A percentile compares a stretch with the other conserved stretches of the same genome.
phyloP scores from a whole-genome alignment of 2,888 invertebrate genomes.

The Timema podura region DNA sequence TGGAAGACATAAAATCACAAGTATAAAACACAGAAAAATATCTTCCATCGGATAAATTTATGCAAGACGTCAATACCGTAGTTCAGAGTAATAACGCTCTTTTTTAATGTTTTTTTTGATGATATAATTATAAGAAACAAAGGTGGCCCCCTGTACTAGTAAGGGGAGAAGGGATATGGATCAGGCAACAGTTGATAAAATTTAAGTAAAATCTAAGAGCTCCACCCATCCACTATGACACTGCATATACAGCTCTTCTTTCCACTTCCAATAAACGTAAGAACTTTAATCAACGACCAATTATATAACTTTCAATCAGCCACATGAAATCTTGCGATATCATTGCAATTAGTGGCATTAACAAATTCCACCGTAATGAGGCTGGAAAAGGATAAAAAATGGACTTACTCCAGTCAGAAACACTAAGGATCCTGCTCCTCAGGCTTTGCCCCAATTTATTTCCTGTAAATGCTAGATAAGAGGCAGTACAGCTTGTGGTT shows the following conservation, averaged over 20 bases:
- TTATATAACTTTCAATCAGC: too few species aligned
- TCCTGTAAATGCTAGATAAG: conserved; percentile 4
- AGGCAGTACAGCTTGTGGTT: conserved; percentile 22
- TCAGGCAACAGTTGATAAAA: too few species aligned
- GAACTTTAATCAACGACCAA: too few species aligned
- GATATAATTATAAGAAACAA: too few species aligned
- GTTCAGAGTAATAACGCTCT: too few species aligned
- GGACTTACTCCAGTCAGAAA: conserved; percentile 21
- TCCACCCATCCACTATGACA: conserved; percentile 25
- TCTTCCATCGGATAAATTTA: too few species aligned
- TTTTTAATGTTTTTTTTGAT: too few species aligned
- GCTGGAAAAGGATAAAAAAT: conserved; percentile 31
- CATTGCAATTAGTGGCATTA: conserved; percentile 28
- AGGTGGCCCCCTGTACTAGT: too few species aligned
- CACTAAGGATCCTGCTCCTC: conserved; percentile 16
- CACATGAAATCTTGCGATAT: conserved; percentile 31
- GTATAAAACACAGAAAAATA: too few species aligned
- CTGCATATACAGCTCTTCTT: conserved; percentile 33
- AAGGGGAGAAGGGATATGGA: too few species aligned
- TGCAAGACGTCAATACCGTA: too few species aligned
- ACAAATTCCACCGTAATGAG: conserved; percentile 24
- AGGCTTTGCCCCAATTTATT: conserved; percentile 28
- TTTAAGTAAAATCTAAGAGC: neutral
- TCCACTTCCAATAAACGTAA: neutral
- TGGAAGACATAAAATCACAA: too few species aligned